Evolutionary conservation across 2,113 vertebrate genomes (phyloP).

Genomic region (Nesoenas mayeri): DNA sequence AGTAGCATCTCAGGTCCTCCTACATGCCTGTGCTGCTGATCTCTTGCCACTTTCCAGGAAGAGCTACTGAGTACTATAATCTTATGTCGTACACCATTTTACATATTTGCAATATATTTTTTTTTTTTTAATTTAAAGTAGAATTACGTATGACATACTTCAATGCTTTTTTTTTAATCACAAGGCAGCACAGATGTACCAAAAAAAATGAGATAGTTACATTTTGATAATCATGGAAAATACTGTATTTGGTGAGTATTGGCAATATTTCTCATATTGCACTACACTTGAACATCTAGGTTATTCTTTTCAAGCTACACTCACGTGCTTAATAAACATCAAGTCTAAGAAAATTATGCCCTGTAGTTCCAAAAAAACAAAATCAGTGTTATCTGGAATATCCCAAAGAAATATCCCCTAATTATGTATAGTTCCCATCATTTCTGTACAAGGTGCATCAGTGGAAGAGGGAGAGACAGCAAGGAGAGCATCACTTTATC

Average conservation of each 20-base stretch:
- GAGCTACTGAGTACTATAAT: background rate
- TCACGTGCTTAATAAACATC: background rate
- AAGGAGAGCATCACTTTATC: background rate
- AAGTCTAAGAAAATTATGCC: background rate
- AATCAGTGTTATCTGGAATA: background rate
- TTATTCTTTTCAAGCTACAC: background rate
- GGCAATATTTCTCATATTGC: background rate
- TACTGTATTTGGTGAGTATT: background rate
- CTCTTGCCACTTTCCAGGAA: background rate
- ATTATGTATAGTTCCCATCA: background rate
- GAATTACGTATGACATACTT: background rate
- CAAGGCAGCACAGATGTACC: background rate
- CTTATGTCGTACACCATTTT: background rate
- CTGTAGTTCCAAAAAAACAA: background rate
- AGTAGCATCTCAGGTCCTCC: background rate
- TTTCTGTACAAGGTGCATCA: background rate
- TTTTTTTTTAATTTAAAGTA: background rate
- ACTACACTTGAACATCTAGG: background rate
- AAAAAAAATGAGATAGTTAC: background rate
- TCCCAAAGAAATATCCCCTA: background rate
- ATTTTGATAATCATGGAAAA: background rate
- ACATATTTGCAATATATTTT: background rate
- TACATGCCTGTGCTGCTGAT: fast-evolving
- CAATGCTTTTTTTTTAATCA: fast-evolving
- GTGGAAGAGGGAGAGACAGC: background rate